A percentile compares a stretch with the other conserved stretches of the same genome.
phyloP scores from a whole-genome alignment of 2,888 invertebrate genomes.

The Melinopterus prodromus region DNA sequence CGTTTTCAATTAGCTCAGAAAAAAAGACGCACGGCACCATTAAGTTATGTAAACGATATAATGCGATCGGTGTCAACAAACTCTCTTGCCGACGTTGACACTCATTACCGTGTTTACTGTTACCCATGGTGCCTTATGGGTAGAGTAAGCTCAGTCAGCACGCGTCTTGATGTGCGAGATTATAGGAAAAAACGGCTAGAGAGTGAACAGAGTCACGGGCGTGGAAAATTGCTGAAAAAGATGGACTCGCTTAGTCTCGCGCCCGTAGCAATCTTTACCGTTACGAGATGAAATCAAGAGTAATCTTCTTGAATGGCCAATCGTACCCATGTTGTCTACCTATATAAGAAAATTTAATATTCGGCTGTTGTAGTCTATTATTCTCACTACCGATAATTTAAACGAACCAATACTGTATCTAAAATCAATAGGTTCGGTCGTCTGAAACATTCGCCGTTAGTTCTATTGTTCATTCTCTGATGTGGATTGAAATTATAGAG shows the following conservation, averaged over 20 bases:
- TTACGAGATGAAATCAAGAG: no score
- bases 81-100: constrained; percentile 11
- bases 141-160: not conserved
- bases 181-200: not conserved
- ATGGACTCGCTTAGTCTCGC: not conserved
- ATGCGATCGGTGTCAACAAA: constrained; percentile 17
- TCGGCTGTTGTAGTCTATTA: no score
- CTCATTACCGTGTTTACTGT: not conserved
- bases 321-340: no score
- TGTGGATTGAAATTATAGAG: no score
- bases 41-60: constrained; percentile 12
- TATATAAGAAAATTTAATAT: no score
- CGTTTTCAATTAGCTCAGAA: not conserved
- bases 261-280: no score
- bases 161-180: not conserved
- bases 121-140: constrained; percentile 9
- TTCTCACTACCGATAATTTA: no score
- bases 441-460: no score
- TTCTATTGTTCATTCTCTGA: no score
- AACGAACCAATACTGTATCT: no score
- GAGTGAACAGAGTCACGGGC: not conserved
- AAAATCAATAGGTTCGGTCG: no score
- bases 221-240: not conserved
- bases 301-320: no score
- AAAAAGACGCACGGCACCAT: not conserved